A percentile compares a stretch with the other conserved stretches of the same genome.
Conservation (phyloP, 2,888 invertebrate species). For the Gibbula magus region DNA sequence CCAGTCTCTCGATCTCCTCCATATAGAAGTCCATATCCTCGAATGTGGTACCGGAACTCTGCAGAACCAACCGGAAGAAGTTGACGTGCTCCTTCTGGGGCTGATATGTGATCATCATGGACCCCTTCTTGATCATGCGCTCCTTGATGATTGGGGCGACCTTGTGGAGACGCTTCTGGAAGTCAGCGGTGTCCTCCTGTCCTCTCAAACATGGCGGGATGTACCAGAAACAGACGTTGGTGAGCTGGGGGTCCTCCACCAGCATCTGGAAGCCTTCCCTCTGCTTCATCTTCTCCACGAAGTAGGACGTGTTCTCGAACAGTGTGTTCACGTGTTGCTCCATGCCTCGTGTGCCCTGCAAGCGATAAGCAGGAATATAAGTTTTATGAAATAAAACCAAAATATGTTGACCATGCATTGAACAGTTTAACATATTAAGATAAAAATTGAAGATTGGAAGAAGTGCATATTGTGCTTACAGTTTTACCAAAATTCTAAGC, state of each 20-base stretch:
- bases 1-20: conserved; percentile 93
- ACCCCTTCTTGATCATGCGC: conserved; percentile 97
- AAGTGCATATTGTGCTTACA: no score
- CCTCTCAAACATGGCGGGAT: conserved; percentile 84
- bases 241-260: conserved; percentile 83
- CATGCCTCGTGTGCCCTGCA: conserved; percentile 25
- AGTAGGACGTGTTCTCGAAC: conserved; percentile 57
- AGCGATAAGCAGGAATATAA: not conserved
- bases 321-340: conserved; percentile 23
- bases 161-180: conserved; percentile 46
- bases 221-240: conserved; percentile 99
- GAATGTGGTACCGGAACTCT: conserved; percentile 93
- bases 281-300: conserved; percentile 56
- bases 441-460: no score
- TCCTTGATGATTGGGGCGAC: conserved; percentile 95
- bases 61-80: conserved; percentile 98
- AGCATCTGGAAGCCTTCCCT: conserved; percentile 67
- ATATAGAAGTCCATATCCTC: conserved; percentile 94
- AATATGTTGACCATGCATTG: no score
- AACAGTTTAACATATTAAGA: no score
- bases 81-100: conserved; percentile 96
- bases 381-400: no score
- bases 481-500: no score
- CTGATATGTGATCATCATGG: conserved; percentile 98
- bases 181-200: conserved; percentile 83